phyloP scores from a whole-genome alignment of 2,888 invertebrate genomes.

The Lapara coniferarum region DNA sequence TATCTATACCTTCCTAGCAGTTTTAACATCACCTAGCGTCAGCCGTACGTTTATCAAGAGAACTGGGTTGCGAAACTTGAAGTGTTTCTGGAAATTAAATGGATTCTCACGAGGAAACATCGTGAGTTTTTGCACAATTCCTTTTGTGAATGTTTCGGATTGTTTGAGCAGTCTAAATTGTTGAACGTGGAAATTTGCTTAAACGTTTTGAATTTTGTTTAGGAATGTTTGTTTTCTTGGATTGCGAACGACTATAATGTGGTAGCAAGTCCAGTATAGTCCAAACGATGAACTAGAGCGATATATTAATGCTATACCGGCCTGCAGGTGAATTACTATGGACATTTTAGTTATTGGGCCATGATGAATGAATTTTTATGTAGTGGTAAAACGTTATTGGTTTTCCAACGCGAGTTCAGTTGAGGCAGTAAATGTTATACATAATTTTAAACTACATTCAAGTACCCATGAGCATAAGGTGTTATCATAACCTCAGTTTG shows the following conservation, averaged over 20 bases:
- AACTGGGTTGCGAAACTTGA: background rate
- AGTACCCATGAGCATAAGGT: background rate
- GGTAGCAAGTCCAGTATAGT: no score
- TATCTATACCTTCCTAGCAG: background rate
- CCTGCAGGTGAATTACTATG: no score
- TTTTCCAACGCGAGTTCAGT: no score
- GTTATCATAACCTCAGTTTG: background rate
- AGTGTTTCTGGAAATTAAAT: constrained; percentile 2
- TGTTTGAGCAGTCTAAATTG: background rate
- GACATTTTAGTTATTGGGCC: no score
- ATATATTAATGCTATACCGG: no score
- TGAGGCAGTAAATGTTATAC: no score
- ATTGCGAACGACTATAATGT: background rate
- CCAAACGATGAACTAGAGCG: no score
- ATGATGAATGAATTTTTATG: no score
- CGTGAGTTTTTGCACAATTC: constrained; percentile 9
- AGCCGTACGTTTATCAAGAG: background rate
- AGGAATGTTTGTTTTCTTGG: background rate
- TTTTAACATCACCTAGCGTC: background rate
- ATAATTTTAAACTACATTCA: no score
- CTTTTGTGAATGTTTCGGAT: constrained; percentile 1
- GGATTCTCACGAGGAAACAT: constrained; percentile 12
- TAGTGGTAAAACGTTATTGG: no score
- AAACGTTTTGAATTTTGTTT: background rate
- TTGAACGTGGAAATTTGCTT: background rate